Conservation (phyloP, 2,113 vertebrate genomes). For the Macquaria ambigua region DNA sequence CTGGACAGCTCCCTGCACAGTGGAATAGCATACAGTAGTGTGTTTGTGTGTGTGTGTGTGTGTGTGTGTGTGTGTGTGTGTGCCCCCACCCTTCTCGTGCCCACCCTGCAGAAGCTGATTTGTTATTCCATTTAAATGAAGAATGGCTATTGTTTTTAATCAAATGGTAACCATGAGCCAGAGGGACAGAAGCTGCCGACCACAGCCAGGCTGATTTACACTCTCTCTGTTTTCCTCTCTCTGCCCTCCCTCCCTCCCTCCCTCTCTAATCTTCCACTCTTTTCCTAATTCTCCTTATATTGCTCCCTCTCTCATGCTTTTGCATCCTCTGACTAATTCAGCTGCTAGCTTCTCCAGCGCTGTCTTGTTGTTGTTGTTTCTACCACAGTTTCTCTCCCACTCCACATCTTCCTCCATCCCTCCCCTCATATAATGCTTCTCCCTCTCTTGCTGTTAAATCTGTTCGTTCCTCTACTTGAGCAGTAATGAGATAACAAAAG, state of each 20-base stretch:
- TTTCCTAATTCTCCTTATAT: slow-evolving; percentile 67
- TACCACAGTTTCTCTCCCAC: slow-evolving; percentile 25
- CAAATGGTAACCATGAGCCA: slow-evolving; percentile 77
- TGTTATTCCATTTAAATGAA: slow-evolving; percentile 84
- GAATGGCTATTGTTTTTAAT: slow-evolving; percentile 84
- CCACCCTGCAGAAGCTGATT: slow-evolving; percentile 70
- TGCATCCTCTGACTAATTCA: slow-evolving; percentile 58
- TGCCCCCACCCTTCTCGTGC: slow-evolving; percentile 27
- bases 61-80: slow-evolving; percentile 30
- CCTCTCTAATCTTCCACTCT: slow-evolving; percentile 49
- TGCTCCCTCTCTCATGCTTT: slow-evolving; percentile 56
- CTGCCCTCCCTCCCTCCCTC: slow-evolving; percentile 3
- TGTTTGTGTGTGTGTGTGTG: slow-evolving; percentile 34
- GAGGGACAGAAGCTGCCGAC: slow-evolving; percentile 69
- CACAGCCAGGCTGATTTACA: slow-evolving; percentile 74
- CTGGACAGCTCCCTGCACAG: slow-evolving; percentile 68
- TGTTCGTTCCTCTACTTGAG: slow-evolving; percentile 65
- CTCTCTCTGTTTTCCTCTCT: slow-evolving; percentile 43
- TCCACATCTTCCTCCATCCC: slow-evolving; percentile 23
- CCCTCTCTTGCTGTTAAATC: slow-evolving; percentile 47
- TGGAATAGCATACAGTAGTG: background rate
- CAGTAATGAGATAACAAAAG: slow-evolving; percentile 74
- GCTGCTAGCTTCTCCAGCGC: slow-evolving; percentile 44
- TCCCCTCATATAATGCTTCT: slow-evolving; percentile 43
- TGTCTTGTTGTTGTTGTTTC: slow-evolving; percentile 53